Conservation (phyloP, 1,140 invertebrate genomes). For the Rhynchophorus ferrugineus region DNA sequence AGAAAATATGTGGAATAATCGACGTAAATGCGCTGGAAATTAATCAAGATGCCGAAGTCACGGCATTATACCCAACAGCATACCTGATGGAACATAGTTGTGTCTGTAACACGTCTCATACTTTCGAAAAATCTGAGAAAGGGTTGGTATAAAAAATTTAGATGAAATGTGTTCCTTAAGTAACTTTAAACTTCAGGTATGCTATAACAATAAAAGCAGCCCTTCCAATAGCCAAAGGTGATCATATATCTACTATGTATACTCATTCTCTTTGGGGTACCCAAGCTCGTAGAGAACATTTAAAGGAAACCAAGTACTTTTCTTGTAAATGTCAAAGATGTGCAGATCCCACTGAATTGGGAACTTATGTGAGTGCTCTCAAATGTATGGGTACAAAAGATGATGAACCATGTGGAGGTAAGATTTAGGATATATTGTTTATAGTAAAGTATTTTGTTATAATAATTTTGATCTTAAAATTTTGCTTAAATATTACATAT, state of each 20-base stretch:
- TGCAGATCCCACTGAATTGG: constrained; percentile 67
- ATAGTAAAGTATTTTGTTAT: neutral
- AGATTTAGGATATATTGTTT: neutral
- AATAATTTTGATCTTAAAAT: neutral
- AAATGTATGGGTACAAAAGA: constrained; percentile 53
- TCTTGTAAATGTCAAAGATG: constrained; percentile 66
- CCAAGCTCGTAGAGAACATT: constrained; percentile 64
- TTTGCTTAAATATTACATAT: too few relatives aligned
- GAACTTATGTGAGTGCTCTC: constrained; percentile 65
- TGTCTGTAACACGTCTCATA: constrained; percentile 63
- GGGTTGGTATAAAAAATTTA: too few relatives aligned
- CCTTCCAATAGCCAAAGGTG: constrained; percentile 56
- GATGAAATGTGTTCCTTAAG: too few relatives aligned
- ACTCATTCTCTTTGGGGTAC: constrained; percentile 81
- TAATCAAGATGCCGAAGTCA: constrained; percentile 47
- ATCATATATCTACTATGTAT: constrained; percentile 72
- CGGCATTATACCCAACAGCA: constrained; percentile 59
- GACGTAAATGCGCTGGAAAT: constrained; percentile 75
- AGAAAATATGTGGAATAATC: constrained; percentile 67
- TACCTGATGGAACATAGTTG: constrained; percentile 72
- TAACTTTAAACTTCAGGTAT: constrained; percentile 42
- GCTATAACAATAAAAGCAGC: constrained; percentile 60
- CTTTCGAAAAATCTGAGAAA: constrained; percentile 48
- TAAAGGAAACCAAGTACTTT: constrained; percentile 76
- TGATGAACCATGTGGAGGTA: constrained; percentile 27